Conservation (phyloP, 2,888 invertebrate species). For the Deroplatys truncata region DNA sequence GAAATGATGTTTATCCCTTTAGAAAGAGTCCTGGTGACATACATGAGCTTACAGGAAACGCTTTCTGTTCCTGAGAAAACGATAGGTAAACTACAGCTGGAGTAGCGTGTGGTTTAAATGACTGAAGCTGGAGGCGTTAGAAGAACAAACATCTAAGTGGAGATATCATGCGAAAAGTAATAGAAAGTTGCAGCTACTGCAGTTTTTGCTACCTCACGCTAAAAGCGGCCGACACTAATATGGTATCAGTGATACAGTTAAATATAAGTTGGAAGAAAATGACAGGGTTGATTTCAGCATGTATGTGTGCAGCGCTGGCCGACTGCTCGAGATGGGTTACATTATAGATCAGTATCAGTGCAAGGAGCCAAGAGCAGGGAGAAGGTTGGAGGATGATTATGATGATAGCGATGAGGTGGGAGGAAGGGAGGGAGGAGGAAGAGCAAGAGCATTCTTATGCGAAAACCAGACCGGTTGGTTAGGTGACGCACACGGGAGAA, state of each 20-base stretch:
- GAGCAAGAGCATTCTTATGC: slow-evolving; percentile 15
- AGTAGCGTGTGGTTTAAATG: neutral
- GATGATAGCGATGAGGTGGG: neutral
- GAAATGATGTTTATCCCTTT: no score
- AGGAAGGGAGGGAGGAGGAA: slow-evolving; percentile 8
- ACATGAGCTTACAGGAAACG: no score
- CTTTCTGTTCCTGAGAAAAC: neutral
- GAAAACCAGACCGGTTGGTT: slow-evolving; percentile 24
- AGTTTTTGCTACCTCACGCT: neutral
- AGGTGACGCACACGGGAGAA: slow-evolving; percentile 17
- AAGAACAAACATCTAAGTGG: neutral
- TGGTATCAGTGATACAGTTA: neutral
- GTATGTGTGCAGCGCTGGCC: neutral
- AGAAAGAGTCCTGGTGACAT: no score
- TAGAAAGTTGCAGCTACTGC: neutral
- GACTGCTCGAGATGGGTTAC: neutral
- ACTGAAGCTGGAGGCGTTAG: neutral
- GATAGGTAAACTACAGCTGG: neutral
- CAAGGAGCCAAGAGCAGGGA: neutral
- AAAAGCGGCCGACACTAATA: neutral
- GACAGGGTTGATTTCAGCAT: neutral
- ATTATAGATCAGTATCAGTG: neutral
- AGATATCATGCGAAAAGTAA: neutral
- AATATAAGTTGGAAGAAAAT: neutral
- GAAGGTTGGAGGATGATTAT: neutral